Conservation (phyloP, 2,888 invertebrate genomes). For the Macaria notata region DNA sequence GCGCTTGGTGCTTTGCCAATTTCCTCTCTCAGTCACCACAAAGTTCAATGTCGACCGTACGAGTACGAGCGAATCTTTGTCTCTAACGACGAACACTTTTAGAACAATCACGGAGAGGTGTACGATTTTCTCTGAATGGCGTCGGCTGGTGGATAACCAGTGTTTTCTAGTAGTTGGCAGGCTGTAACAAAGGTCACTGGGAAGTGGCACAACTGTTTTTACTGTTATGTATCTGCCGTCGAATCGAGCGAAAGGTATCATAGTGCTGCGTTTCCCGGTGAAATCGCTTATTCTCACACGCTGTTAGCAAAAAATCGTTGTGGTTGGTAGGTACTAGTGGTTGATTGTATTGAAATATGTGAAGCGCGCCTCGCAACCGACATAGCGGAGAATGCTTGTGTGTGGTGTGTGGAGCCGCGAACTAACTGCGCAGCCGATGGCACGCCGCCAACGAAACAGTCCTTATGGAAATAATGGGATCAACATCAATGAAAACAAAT, state of each 20-base stretch:
- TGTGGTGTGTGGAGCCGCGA: conserved; percentile 40
- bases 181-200: conserved; percentile 74
- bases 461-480: conserved; percentile 17
- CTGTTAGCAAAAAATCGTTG: conserved; percentile 62
- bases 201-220: conserved; percentile 73
- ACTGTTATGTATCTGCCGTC: conserved; percentile 66
- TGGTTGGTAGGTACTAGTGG: conserved; percentile 50
- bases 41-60: conserved; percentile 66
- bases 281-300: conserved; percentile 75
- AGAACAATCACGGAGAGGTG: conserved; percentile 28
- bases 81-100: conserved; percentile 18
- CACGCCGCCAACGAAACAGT: conserved; percentile 55
- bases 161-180: conserved; percentile 48
- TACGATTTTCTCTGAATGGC: conserved; percentile 30
- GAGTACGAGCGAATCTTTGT: conserved; percentile 32
- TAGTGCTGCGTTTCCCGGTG: conserved; percentile 66
- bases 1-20: conserved; percentile 68
- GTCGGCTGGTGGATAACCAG: conserved; percentile 35
- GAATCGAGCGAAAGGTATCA: conserved; percentile 76
- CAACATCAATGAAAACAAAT: conserved; percentile 29
- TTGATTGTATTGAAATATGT: conserved; percentile 69
- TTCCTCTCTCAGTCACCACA: conserved; percentile 53
- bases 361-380: conserved; percentile 48
- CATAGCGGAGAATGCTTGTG: conserved; percentile 39
- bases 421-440: conserved; percentile 52